Base-by-base conservation (phyloP, 2,113 vertebrate species). In the Vanacampus margaritifer region DNA sequence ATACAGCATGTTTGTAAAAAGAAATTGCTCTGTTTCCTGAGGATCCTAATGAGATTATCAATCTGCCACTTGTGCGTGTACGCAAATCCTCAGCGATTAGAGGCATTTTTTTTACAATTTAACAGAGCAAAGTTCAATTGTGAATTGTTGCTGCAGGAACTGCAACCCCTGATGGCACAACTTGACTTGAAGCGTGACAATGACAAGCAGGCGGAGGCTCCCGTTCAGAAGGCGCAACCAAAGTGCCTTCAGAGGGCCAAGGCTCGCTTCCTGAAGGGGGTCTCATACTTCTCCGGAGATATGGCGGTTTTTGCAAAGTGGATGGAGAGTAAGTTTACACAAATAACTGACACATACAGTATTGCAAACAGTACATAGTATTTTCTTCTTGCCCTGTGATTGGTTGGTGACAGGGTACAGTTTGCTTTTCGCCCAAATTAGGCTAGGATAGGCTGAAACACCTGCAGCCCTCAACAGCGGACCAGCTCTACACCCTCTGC, bases 291-390 rank as follows among this genome's bases (percentile, higher is more conserved):
- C 62, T 72, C 87, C 32, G 92, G 91, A 68, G 91, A 93, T 65
- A 93, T 93, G 92, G 14, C 71, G 16, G 72, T 72, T 16, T 90
- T 90, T 74, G 90, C 74, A 35, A 86, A 92, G 80, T 92, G 92
- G 91, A 92, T 93, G 87, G 84, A 90, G 83, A 90, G 92, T 92
- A 82, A 78, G 83, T 78, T 7, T 10, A 21, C 35, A 1, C 9
- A 13, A 14, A 21, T 21, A 21, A 19, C 17, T 35, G 3, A 36
- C 8, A 28, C 23, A 7, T 45, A 54, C 7, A 32, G 28, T 32
- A 32, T 32, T 11, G 6, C 48, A 51, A n/a, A 23, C 39, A 2
- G 28, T 4, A 32, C 7, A 13, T 2, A 41, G 8, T 50, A 23
- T n/a, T 51, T 23, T 48, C 19, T n/a, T 48, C 19, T 0, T 48